These are phyloP conservation scores for Drosophila austrosaltans DNA, from an alignment of 2,888 invertebrate species.

Conservation along the genomic window DNA sequence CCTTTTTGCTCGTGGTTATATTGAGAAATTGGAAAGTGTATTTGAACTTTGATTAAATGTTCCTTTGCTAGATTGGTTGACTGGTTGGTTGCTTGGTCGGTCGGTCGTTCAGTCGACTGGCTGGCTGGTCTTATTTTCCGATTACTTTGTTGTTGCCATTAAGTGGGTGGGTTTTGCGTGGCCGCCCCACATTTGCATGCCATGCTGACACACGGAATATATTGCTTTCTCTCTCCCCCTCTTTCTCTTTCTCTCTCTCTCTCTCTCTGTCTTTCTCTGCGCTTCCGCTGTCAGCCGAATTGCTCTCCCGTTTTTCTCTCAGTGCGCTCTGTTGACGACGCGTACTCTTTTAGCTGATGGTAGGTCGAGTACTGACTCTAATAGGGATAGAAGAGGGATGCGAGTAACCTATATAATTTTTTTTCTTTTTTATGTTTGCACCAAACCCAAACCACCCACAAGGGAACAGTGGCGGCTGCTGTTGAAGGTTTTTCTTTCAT, in stretches of 20 bases:
- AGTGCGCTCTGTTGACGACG: constrained; percentile 9
- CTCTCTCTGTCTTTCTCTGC: constrained; percentile 12
- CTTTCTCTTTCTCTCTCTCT: not conserved
- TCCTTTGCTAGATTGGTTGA: constrained; percentile 13
- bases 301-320: constrained; percentile 16
- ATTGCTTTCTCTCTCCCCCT: not conserved
- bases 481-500: constrained; percentile 68
- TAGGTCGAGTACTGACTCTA: constrained; percentile 17
- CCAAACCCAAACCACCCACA: constrained; percentile 30
- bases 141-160: constrained; percentile 40
- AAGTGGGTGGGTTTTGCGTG: constrained; percentile 27
- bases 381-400: constrained; percentile 50
- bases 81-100: constrained; percentile 13
- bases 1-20: no score
- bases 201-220: constrained; percentile 13
- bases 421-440: constrained; percentile 31
- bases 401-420: constrained; percentile 71
- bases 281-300: not conserved
- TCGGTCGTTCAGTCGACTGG: not conserved
- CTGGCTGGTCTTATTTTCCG: constrained; percentile 22
- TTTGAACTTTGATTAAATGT: not conserved
- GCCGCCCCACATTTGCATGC: constrained; percentile 65
- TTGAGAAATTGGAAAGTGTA: not conserved
- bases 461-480: constrained; percentile 26
- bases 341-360: not conserved